Conservation (phyloP, 53 echinoderm and acorn worm species). For the Holothuria leucospilota region DNA sequence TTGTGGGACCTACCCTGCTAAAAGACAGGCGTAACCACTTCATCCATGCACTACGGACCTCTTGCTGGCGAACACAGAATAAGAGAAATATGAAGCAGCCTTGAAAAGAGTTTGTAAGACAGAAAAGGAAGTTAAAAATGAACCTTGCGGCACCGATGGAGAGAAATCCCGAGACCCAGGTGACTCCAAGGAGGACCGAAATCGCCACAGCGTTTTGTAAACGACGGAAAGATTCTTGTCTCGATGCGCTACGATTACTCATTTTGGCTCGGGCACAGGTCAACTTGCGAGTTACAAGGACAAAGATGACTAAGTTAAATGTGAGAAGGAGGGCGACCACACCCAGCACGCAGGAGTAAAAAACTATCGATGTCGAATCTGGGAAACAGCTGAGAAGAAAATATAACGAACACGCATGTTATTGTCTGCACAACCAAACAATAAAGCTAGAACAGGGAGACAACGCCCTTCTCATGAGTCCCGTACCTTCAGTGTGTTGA, state of each 20-base stretch:
- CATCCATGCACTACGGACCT: slow-evolving; percentile 57
- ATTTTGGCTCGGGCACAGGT: slow-evolving; percentile 32
- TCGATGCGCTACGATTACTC: background rate
- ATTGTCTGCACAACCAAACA: too few relatives aligned
- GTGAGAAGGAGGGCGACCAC: slow-evolving; percentile 37
- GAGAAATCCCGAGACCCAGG: slow-evolving; percentile 82
- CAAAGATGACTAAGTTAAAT: slow-evolving; percentile 61
- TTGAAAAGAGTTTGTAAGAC: slow-evolving; percentile 79
- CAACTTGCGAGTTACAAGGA: slow-evolving; percentile 46
- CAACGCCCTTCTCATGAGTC: too few relatives aligned
- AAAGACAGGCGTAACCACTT: slow-evolving; percentile 13
- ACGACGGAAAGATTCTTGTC: slow-evolving; percentile 44
- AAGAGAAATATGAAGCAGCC: slow-evolving; percentile 80
- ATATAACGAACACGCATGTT: background rate
- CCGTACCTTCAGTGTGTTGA: too few relatives aligned
- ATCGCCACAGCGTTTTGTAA: slow-evolving; percentile 79
- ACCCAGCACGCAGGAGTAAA: slow-evolving; percentile 29
- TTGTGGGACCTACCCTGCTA: background rate
- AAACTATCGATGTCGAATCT: background rate
- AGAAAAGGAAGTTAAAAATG: slow-evolving; percentile 77
- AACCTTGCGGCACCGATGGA: slow-evolving; percentile 53
- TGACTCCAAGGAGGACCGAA: slow-evolving; percentile 71
- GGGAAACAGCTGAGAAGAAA: slow-evolving; percentile 23
- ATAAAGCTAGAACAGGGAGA: too few relatives aligned
- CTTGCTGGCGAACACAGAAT: slow-evolving; percentile 73